These are phyloP conservation scores for Pyrochroa serraticornis DNA, from an alignment of 2,888 invertebrate genomes.

Conservation along the genomic window DNA sequence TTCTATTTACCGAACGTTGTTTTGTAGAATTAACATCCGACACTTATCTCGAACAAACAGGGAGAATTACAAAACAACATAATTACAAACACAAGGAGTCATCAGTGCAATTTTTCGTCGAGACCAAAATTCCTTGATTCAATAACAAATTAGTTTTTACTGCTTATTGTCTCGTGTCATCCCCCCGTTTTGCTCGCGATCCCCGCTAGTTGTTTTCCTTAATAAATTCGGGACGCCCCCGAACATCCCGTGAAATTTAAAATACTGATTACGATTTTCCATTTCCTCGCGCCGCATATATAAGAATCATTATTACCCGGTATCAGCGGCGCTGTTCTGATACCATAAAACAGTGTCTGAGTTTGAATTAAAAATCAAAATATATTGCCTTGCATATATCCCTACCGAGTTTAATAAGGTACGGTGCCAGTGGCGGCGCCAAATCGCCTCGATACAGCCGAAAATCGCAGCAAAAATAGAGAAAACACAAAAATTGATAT, in stretches of 20 bases:
- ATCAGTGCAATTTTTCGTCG: no score
- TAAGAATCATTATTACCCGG: slow-evolving; percentile 53
- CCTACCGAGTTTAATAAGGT: slow-evolving; percentile 51
- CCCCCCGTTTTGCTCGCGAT: no score
- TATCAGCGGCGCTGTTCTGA: slow-evolving; percentile 48
- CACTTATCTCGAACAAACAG: no score
- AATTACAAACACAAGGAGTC: no score
- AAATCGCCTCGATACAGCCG: not conserved
- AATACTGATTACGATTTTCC: slow-evolving; percentile 52
- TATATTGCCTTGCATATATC: slow-evolving; percentile 57
- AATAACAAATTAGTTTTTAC: no score
- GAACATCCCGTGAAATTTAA: slow-evolving; percentile 40
- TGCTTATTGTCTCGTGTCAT: no score
- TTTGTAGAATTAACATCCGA: no score
- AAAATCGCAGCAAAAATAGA: not conserved
- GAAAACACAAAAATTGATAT: not conserved
- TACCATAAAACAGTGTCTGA: slow-evolving; percentile 54
- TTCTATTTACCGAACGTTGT: no score
- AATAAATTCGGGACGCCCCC: not conserved
- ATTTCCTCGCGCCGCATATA: slow-evolving; percentile 46
- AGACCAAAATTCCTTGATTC: no score
- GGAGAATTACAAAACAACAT: no score
- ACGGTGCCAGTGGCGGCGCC: slow-evolving; percentile 39
- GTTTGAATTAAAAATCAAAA: slow-evolving; percentile 59
- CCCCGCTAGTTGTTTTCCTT: no score